Percentiles rank a stretch among this genome's conserved stretches.
These are phyloP conservation scores for Anniella stebbinsi DNA, from an alignment of 2,797 vertebrate species.

Conservation along the genomic window DNA sequence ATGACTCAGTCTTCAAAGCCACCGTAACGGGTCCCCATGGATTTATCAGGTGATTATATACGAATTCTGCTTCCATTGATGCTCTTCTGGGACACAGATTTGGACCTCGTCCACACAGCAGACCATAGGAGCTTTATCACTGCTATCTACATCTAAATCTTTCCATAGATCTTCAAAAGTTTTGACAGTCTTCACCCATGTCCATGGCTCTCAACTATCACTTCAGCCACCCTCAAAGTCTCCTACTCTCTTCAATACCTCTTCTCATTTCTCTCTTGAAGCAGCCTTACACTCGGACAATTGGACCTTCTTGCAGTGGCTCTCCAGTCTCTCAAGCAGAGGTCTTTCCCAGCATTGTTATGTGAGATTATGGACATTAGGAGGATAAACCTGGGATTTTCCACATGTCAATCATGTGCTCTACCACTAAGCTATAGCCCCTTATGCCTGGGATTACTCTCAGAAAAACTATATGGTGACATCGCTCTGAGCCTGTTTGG, in stretches of 20 bases:
- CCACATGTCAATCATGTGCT: too few relatives aligned
- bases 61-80: slow-evolving; percentile 1
- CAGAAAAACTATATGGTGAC: too few relatives aligned
- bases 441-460: not conserved
- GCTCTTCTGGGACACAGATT: not conserved
- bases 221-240: not conserved
- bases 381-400: too few relatives aligned
- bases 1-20: slow-evolving; percentile 30
- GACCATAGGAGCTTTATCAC: slow-evolving; percentile 7
- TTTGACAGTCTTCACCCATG: not conserved
- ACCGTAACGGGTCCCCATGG: not conserved
- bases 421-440: not conserved
- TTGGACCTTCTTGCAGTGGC: not conserved
- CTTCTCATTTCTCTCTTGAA: not conserved
- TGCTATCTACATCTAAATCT: not conserved
- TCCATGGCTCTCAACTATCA: not conserved
- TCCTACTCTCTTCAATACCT: not conserved
- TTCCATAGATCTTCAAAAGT: slow-evolving; percentile 2
- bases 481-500: not conserved
- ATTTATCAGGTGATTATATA: not conserved
- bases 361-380: not conserved
- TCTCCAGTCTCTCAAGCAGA: not conserved
- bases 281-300: not conserved
- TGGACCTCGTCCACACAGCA: slow-evolving; percentile 11
- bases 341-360: not conserved